Conservation (phyloP, 2,797 vertebrate species). For the Dromococcyx pavoninus region DNA sequence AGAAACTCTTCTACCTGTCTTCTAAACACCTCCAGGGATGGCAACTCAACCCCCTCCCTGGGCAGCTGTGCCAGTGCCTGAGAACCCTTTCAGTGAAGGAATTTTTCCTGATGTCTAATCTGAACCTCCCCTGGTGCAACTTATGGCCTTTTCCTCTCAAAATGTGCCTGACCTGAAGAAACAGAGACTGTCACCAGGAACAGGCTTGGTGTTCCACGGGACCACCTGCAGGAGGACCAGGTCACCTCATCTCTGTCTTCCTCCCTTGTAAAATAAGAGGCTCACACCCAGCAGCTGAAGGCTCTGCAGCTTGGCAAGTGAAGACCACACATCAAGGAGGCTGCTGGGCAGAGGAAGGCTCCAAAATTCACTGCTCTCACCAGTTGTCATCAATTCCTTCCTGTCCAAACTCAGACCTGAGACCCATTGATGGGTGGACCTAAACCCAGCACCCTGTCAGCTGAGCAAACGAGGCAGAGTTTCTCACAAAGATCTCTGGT, state of each 20-base stretch:
- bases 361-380: neutral
- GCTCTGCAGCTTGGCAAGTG: neutral
- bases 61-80: no score
- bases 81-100: no score
- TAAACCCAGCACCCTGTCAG: neutral
- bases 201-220: neutral
- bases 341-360: neutral
- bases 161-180: neutral
- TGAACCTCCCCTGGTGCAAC: no score
- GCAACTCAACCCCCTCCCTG: no score
- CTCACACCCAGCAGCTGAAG: neutral
- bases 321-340: neutral
- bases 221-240: neutral
- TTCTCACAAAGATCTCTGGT: neutral
- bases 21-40: no score
- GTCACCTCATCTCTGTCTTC: neutral
- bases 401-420: neutral
- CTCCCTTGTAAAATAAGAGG: neutral
- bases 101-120: no score
- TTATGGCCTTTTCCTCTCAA: no score
- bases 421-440: fast-evolving
- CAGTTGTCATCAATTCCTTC: neutral
- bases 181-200: neutral
- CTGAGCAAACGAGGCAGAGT: neutral
- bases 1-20: no score